Base-by-base conservation (phyloP, 1,140 invertebrate genomes). In the Solenopsis fugax region DNA sequence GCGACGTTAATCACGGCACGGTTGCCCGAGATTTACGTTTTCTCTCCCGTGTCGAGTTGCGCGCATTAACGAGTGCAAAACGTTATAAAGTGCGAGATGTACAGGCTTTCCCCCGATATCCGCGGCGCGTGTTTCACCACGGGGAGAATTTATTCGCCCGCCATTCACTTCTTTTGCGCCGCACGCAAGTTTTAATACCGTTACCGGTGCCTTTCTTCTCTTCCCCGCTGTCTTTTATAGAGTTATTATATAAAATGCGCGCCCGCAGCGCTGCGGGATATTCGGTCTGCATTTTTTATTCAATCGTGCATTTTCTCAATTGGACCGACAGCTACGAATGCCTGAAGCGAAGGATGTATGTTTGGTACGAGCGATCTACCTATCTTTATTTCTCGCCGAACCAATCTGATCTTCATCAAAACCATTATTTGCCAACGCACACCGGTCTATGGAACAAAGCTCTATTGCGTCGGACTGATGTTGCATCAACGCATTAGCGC, bases 21-120 rank as follows among this genome's bases (percentile, higher is more conserved):
- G 6, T 41, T 50, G 37, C 52, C n/a, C 1, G 45, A 88, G 81
- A 89, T 87, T 89, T 81, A 87, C 62, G 85, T 52, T 64, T 62
- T 69, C 67, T 77, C 29, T 29, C 24, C 12, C n/a, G 71, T 5
- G 62, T 13, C 78, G 45, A 37, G 56, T 72, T 64, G 56, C 56
- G n/a, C 9, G 84, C 67, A 86, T 85, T 85, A 85, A 85, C 72
- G 54, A 69, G 71, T 58, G 50, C 62, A 62, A 85, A 87, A 69
- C 29, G 65, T 54, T 54, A 29, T 64, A 64, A 86, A 67, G 64
- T n/a, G 52, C 69, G 71, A 88, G 62, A 37, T 86, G 29, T 18
- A 69, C 45, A 24, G 4, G 34, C 21, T 18, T 10, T 73, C 41
- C n/a, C 69, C 2, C 81, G 69, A 87, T 87, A 87, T 84, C 80